Base-by-base conservation (phyloP, 1,140 invertebrate species). In the Caenorhabditis briggsae region DNA sequence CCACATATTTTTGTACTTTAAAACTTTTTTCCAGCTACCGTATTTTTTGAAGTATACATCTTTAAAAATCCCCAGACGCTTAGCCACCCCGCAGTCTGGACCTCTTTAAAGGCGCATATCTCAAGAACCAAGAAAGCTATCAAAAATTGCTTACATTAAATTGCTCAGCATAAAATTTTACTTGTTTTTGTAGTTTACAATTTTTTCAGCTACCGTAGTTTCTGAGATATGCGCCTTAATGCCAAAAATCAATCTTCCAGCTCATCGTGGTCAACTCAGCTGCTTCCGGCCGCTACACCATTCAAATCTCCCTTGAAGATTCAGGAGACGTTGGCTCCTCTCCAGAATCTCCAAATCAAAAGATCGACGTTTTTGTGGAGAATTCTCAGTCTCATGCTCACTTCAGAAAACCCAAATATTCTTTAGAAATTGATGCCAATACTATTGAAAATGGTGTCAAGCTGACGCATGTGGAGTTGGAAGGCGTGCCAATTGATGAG, bases 401-500 rank as follows among this genome's bases (percentile, higher is more conserved):
- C 50, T 82, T 82, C 20, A n/a, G 86, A 23, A 61, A 64, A 48
- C 20, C 61, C 12, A 46, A 58, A 25, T 41, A 78, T n/a, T 56
- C 70, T 0, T 0, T 85, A 25, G 41, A 70, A 86, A 48, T 43
- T 9, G 50, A 61, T 50, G 55, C 70, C 1, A 55, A 82, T 14
- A 16, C 16, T 9, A 23, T 64, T 18, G 41, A 50, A 33, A 46
- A 53, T 14, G 86, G 82, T 8, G 33, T 20, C 14, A 53, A 82
- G 18, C 18, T 87, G n/a, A 46, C 59, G 12, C 78, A 64, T 41
- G 78, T 87, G 2, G 78, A 87, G 33, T 25, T 87, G 43, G 86
- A 87, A 82, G 86, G 86, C 53, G 78, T 87, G 33, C 86, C 86
- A 18, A 83, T 87, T 55, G 86, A 87, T 23, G 86, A 87, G 58